Evolutionary conservation across 1,140 invertebrate genomes (phyloP), one percentile per base, ranked within the genome.

Genomic region (Mactra quadrangularis): DNA sequence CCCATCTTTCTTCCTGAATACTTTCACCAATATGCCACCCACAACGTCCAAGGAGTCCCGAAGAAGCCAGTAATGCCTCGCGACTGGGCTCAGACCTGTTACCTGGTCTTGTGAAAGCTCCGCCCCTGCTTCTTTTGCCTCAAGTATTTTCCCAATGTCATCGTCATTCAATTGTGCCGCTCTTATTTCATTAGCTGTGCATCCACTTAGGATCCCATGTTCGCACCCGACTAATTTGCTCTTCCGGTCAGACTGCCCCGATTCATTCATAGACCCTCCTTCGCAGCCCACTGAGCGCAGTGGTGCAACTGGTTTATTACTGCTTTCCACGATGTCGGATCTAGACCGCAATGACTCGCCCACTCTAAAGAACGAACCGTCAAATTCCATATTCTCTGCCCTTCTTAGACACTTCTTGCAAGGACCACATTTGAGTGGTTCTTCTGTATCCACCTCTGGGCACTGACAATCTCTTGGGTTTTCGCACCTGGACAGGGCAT

Each of bases 401-500:
- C 59, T 62, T 62, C n/a, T 62, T 33, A 33, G 3, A 33, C 59
- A 62, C 29, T 62, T 62, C 31, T 62, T 62, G 19, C 59, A 31
- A 6, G 59, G 59, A 25, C 59, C 31, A 33, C 59, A 62, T 31
- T 62, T 62, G 19, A 33, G 38, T 3, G 22, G 31, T 31, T 62
- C 59, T 6, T 31, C 19, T 4, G 31, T 62, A 33, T 29, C 31
- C 31, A 31, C 15, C 9, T 3, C 3, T 31, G 3, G 25, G 59
- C 59, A 62, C 11, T 62, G 11, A 62, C 59, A 33, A 29, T 33
- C 41, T 31, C n/a, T 13, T 35, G 57, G 45, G 41, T 53, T 85
- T 31, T 45, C 47, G n/a, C 45, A 45, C 33, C 87, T 45, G 13
- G 78, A 83, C 33, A 90, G 38, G 17, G 77, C 77, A 59, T 90